These are phyloP conservation scores for Pseudococcus longispinus DNA, from an alignment of 2,888 invertebrate genomes.

Conservation along the genomic window DNA sequence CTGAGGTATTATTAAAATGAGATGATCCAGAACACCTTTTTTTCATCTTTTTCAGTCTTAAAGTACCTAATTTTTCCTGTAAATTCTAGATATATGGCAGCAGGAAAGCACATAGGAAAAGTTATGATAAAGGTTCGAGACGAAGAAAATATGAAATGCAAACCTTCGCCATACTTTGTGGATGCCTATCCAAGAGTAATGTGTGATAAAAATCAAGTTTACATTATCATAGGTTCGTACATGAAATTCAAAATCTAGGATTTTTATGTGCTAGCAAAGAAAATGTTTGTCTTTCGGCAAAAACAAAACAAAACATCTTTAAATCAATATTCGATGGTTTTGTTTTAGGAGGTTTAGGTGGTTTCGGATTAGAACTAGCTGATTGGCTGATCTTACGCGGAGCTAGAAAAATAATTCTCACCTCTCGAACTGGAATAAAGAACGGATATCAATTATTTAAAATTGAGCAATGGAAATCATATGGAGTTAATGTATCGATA, in stretches of 20 bases:
- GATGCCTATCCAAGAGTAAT: slow-evolving; percentile 65
- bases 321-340: neutral
- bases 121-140: slow-evolving; percentile 67
- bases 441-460: slow-evolving; percentile 68
- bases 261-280: neutral
- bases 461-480: slow-evolving; percentile 70
- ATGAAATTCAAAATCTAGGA: neutral
- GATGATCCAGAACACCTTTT: no score
- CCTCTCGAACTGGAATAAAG: slow-evolving; percentile 67
- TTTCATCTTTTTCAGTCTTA: no score
- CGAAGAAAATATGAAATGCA: slow-evolving; percentile 63
- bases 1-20: slow-evolving; percentile 69
- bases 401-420: slow-evolving; percentile 66
- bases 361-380: slow-evolving; percentile 71
- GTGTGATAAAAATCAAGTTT: slow-evolving; percentile 65
- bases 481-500: slow-evolving; percentile 78
- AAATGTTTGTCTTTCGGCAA: no score
- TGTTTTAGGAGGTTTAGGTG: slow-evolving; percentile 67
- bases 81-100: slow-evolving; percentile 65
- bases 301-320: neutral
- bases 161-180: slow-evolving; percentile 59
- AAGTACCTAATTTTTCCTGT: no score
- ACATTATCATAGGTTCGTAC: slow-evolving; percentile 67
- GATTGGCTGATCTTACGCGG: slow-evolving; percentile 68
- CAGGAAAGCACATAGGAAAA: slow-evolving; percentile 84